Conservation (phyloP, 2,113 vertebrate genomes). For the Carassius auratus region DNA sequence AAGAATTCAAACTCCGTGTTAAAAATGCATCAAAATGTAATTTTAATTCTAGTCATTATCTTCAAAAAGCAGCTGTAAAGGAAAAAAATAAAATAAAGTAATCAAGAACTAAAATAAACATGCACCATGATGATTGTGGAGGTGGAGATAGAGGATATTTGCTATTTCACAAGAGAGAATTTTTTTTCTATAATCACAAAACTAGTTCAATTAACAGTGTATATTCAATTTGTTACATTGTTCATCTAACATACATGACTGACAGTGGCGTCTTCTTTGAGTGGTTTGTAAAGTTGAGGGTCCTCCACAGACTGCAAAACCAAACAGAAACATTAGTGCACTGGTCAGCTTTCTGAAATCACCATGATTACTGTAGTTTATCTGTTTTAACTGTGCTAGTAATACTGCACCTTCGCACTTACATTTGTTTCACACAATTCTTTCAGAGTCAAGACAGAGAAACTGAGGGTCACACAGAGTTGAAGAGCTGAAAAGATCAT, state of each 20-base stretch:
- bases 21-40: no score
- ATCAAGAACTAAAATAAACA: no score
- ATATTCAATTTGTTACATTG: no score
- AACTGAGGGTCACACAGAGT: constrained; percentile 65
- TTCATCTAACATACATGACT: constrained; percentile 16
- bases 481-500: constrained; percentile 63
- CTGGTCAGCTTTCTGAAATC: neutral
- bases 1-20: no score
- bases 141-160: no score
- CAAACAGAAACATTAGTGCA: neutral
- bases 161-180: no score
- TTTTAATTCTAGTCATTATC: no score
- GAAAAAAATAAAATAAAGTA: no score
- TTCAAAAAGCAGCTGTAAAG: no score
- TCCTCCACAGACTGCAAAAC: constrained; percentile 52
- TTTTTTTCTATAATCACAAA: no score
- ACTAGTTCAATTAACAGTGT: no score
- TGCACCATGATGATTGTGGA: no score
- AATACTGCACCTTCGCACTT: neutral
- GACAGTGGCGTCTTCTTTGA: constrained; percentile 51
- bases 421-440: constrained; percentile 41
- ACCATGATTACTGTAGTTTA: neutral
- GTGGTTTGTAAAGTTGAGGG: constrained; percentile 53
- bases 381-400: neutral
- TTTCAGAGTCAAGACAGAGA: constrained; percentile 60